A percentile compares a stretch with the other conserved stretches of the same genome.
phyloP scores from a whole-genome alignment of 23 tunicate species.

The Aplidium turbinatum region DNA sequence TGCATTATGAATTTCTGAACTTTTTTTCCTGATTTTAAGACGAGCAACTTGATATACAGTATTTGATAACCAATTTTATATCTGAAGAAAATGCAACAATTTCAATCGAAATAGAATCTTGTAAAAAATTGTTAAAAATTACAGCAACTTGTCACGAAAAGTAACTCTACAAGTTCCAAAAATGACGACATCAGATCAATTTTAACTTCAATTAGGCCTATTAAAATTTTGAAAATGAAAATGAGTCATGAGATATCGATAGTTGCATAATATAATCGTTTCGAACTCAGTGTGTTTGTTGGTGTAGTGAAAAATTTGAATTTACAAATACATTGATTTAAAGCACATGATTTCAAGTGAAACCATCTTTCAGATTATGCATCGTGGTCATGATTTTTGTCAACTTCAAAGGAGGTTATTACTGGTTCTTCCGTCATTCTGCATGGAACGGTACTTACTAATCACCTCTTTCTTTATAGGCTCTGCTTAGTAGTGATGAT shows the following conservation, averaged over 20 bases:
- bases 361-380: slow-evolving; percentile 62
- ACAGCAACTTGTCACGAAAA: too few relatives aligned
- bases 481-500: slow-evolving; percentile 87
- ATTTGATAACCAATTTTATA: too few relatives aligned
- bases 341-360: background rate
- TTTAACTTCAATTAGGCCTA: too few relatives aligned
- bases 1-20: too few relatives aligned
- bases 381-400: slow-evolving; percentile 97
- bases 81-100: too few relatives aligned
- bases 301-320: background rate
- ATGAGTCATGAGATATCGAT: background rate
- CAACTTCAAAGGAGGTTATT: slow-evolving; percentile 91
- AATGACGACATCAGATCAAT: too few relatives aligned
- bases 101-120: too few relatives aligned
- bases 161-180: too few relatives aligned
- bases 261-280: background rate
- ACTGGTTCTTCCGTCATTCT: slow-evolving; percentile 99
- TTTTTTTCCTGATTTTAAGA: too few relatives aligned
- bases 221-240: too few relatives aligned
- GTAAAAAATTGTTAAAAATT: too few relatives aligned
- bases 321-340: background rate
- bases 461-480: slow-evolving; percentile 37
- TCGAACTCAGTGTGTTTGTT: background rate
- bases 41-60: too few relatives aligned
- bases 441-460: slow-evolving; percentile 81